Evolutionary conservation across 2,113 vertebrate genomes (phyloP).

Genomic region (Tetrax tetrax): DNA sequence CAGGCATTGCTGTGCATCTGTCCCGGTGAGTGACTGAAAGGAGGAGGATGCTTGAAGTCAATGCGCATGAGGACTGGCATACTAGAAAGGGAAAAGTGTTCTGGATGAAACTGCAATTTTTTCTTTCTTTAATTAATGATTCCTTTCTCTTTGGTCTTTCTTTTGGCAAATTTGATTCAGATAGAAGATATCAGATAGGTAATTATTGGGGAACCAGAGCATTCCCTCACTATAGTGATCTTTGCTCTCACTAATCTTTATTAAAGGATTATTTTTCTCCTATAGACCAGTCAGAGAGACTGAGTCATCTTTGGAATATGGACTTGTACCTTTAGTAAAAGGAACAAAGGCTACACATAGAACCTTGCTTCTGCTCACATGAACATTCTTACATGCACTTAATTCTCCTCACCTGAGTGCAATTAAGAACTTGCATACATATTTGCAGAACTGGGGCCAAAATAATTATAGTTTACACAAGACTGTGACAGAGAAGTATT

Average conservation of each 20-base stretch:
- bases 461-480: constrained; percentile 43
- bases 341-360: background rate
- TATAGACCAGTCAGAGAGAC: background rate
- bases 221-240: background rate
- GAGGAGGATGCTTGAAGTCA: background rate
- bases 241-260: background rate
- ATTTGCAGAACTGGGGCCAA: background rate
- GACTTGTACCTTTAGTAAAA: background rate
- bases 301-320: background rate
- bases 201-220: background rate
- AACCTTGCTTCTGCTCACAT: background rate
- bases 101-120: background rate
- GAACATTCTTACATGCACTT: background rate
- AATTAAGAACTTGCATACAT: background rate
- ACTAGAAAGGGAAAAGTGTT: background rate
- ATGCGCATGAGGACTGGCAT: accelerated
- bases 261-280: background rate
- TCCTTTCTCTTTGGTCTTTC: background rate
- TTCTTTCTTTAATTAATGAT: background rate
- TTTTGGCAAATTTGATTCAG: background rate
- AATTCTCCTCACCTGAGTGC: constrained; percentile 24
- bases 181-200: background rate
- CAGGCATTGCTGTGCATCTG: accelerated
- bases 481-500: constrained; percentile 5
- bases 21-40: background rate